Evolutionary conservation across 1,140 invertebrate genomes (phyloP), one percentile per base, ranked within the genome.

Genomic region (Aphis craccivora): DNA sequence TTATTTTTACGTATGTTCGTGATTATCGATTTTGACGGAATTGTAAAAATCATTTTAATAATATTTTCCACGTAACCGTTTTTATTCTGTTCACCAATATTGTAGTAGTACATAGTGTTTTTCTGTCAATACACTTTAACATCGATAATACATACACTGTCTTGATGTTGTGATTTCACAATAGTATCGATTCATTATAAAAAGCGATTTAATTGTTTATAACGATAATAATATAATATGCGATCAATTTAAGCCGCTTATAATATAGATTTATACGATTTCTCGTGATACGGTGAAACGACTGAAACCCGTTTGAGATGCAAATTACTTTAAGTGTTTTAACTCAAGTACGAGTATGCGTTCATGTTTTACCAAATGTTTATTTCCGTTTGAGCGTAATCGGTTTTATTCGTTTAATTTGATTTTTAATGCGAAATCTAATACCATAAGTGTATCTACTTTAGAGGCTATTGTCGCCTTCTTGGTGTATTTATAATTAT

Each of bases 191-290:
- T 8, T n/a, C 30, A 67, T 67, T n/a, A 67, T 67, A 67, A 67
- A 67, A 67, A 20, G 60, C 14, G 60, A 67, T 67, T 67, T 67
- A n/a, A 67, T 67, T 67, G 60, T 67, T n/a, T 67, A 18, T 30
- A 67, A 4, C 60, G 60, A 67, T n/a, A 67, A n/a, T n/a, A 67
- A n/a, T 67, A n/a, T 67, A 67, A 67, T 67, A 67, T 20, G 30
- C 14, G 60, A 67, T 67, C 60, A 67, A 67, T 67, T 14, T 30
- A 18, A 67, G 60, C 60, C 60, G 60, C 60, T n/a, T 67, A 14
- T 67, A 67, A 67, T 67, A n/a, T 67, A 67, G 60, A 67, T 67
- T 67, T 67, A 67, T 67, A 67, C 60, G 30, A n/a, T 67, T 67
- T 67, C 60, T n/a, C 30, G 60, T 30, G 30, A 67, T n/a, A n/a